Conservation (phyloP, 2,888 invertebrate genomes). For the Calameuta idolon region DNA sequence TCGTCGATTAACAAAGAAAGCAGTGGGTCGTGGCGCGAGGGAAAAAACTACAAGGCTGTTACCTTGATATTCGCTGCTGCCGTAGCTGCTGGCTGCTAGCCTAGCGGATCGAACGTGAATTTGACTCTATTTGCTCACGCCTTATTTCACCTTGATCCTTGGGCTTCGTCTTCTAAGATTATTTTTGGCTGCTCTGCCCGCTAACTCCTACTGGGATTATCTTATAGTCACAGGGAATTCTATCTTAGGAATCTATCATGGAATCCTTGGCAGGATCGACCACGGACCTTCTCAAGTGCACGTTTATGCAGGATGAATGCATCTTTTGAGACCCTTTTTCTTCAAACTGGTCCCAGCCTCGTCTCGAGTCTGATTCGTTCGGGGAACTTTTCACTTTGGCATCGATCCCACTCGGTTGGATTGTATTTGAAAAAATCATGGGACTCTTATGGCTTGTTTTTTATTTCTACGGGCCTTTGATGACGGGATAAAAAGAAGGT, state of each 20-base stretch:
- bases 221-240: background rate
- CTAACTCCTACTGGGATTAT: background rate
- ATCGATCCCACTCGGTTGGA: background rate
- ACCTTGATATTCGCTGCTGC: constrained; percentile 8
- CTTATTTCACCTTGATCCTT: constrained; percentile 1
- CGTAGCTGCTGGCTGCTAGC: background rate
- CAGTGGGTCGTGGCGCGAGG: constrained; percentile 9
- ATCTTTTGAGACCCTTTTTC: background rate
- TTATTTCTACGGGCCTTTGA: background rate
- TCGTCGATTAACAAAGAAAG: constrained; percentile 10
- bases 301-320: background rate
- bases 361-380: background rate
- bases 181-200: background rate
- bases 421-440: background rate
- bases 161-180: background rate
- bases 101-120: constrained; percentile 5
- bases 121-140: constrained; percentile 4
- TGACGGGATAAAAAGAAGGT: background rate
- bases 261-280: background rate
- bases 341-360: background rate
- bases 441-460: background rate
- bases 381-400: background rate
- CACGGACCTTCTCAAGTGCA: background rate
- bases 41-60: constrained; percentile 9
- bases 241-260: background rate